phyloP scores from a whole-genome alignment of 2,797 vertebrate genomes.

The Mastacembelus armatus region DNA sequence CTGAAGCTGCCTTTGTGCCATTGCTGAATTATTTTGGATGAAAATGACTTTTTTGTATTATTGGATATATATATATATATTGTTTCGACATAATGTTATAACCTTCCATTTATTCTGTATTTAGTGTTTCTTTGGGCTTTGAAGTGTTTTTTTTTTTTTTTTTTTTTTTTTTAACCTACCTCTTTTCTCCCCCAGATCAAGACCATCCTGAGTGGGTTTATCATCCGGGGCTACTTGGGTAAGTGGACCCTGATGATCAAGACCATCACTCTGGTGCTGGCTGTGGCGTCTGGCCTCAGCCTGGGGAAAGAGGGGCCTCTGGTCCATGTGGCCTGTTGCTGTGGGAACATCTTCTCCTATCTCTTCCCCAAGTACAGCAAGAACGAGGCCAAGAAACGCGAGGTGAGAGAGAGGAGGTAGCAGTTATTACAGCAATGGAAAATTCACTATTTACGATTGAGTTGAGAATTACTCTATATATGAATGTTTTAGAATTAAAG shows the following conservation, averaged over 20 bases:
- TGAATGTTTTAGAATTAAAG: neutral
- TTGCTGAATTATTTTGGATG: no score
- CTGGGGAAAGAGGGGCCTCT: slow-evolving; percentile 98
- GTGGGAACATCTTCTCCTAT: slow-evolving; percentile 99
- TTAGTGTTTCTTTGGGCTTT: no score
- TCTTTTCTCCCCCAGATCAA: slow-evolving; percentile 88
- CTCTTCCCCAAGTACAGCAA: slow-evolving; percentile 99
- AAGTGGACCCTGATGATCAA: slow-evolving; percentile 99
- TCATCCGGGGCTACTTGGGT: slow-evolving; percentile 97
- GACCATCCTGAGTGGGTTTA: slow-evolving; percentile 98
- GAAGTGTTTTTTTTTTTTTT: no score
- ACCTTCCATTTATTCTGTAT: no score
- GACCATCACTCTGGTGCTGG: slow-evolving; percentile 97
- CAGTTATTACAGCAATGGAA: neutral
- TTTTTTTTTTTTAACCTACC: neutral
- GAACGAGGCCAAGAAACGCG: slow-evolving; percentile 99
- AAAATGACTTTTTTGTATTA: no score
- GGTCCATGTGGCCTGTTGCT: slow-evolving; percentile 99
- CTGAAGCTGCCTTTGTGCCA: no score
- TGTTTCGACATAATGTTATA: no score
- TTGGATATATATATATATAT: no score
- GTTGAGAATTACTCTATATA: no score
- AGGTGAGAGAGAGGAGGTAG: slow-evolving; percentile 80
- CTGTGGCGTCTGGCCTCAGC: slow-evolving; percentile 97
- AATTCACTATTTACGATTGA: no score